Conservation (phyloP, 2,113 vertebrate genomes). For the Burhinus bistriatus region DNA sequence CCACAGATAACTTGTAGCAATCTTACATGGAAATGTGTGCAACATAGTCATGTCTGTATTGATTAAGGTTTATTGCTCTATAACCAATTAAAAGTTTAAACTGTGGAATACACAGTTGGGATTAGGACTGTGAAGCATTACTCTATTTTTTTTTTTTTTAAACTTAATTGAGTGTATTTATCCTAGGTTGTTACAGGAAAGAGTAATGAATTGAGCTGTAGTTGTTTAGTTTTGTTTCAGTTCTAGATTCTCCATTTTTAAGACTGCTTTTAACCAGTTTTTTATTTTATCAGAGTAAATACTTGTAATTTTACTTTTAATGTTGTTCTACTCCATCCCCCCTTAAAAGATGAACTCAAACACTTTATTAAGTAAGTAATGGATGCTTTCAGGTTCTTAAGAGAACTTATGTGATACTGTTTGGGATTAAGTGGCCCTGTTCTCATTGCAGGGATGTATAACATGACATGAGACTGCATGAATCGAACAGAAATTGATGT, state of each 20-base stretch:
- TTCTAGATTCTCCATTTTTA: fast-evolving
- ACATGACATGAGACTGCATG: fast-evolving
- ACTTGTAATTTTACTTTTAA: background rate
- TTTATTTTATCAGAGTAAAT: background rate
- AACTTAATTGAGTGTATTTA: fast-evolving
- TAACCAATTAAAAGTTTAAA: fast-evolving
- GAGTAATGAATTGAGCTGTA: fast-evolving
- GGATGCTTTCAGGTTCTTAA: fast-evolving
- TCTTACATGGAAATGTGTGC: fast-evolving
- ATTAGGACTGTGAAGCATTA: fast-evolving
- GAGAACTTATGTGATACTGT: fast-evolving
- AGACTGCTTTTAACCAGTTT: background rate
- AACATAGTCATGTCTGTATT: fast-evolving
- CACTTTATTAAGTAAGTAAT: fast-evolving
- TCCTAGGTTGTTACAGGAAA: fast-evolving
- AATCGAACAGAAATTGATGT: background rate
- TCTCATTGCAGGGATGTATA: background rate
- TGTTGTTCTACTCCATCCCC: fast-evolving
- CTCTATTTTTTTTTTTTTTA: background rate
- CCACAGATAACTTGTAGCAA: fast-evolving
- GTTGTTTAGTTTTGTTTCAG: fast-evolving
- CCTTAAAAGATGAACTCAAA: background rate
- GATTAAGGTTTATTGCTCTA: fast-evolving
- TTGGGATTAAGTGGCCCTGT: fast-evolving
- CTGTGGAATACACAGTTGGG: fast-evolving